phyloP scores from a whole-genome alignment of 2,888 invertebrate species.

The Chrysolina americana region DNA sequence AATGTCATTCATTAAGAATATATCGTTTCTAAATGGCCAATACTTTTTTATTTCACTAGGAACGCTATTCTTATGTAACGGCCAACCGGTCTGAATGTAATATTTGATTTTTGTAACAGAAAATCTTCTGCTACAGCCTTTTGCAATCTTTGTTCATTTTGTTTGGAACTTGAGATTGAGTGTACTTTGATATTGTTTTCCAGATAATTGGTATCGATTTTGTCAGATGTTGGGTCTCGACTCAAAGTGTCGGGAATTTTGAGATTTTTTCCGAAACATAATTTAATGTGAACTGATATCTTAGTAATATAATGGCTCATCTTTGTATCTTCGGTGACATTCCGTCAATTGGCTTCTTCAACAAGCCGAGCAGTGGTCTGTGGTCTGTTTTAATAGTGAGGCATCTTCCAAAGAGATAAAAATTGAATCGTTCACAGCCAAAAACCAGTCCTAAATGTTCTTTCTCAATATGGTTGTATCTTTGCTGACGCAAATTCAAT shows the following conservation, averaged over 20 bases:
- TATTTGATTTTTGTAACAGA: conserved; percentile 31
- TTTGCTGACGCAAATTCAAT: conserved; percentile 3
- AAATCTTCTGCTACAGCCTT: conserved; percentile 21
- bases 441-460: no score
- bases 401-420: conserved; percentile 42
- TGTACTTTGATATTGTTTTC: conserved; percentile 35
- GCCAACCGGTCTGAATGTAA: conserved; percentile 44
- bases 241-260: conserved; percentile 44
- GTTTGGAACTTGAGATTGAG: conserved; percentile 32
- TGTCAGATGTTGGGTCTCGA: conserved; percentile 31
- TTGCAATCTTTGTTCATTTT: conserved; percentile 31
- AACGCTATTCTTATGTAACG: conserved; percentile 34
- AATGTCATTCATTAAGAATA: conserved; percentile 28
- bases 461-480: conserved; percentile 11
- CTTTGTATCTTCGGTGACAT: conserved; percentile 49
- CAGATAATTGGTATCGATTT: conserved; percentile 35
- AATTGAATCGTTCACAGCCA: conserved; percentile 52
- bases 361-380: conserved; percentile 47
- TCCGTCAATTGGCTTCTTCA: conserved; percentile 52
- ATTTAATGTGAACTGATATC: conserved; percentile 42
- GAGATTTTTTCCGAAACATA: conserved; percentile 49
- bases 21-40: conserved; percentile 36
- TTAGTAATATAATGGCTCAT: conserved; percentile 43
- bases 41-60: conserved; percentile 26
- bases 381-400: conserved; percentile 42